Evolutionary conservation across 1,140 invertebrate genomes (phyloP), one percentile per base, ranked within the genome.

Genomic region (Eubasilissa regina): DNA sequence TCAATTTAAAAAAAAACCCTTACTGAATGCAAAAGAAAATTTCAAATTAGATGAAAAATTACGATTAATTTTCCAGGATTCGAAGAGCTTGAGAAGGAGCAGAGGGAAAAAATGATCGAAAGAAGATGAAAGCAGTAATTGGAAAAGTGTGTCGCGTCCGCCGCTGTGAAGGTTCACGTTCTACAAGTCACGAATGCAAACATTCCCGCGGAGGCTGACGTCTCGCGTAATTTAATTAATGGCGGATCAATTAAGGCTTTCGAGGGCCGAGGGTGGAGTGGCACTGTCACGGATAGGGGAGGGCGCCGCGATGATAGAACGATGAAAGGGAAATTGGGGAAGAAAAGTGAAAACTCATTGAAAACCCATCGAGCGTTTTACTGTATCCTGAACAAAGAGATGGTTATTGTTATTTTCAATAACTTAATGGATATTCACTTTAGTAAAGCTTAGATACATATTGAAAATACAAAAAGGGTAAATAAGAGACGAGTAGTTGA

Each of bases 191-290:
- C 66, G 43, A 43, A 44, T 51, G 66, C 44, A 47, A 25, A 10
- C 53, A 25, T 56, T 72, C 51, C 66, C 53, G 51, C 56, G 58
- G 70, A 44, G 72, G 78, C 55, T 79, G 78, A 79, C 78, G 66
- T 68, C 55, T 45, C 78, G 58, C 45, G 48, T 64, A 79, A 79
- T 79, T 79, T 79, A 79, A 79, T 79, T 79, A 79, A 79, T 79
- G 72, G 47, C 68, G 78, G 78, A 79, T 79, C 78, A 79, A 79
- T 79, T 79, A 79, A 75, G 56, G 25, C 19, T 35, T 9, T 21
- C 55, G 60, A n/a, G 60, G 8, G 35, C 13, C 19, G 43, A n/a
- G n/a, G 75, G 58, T 9, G 44, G 62, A 17, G 56, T 45, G 44
- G 70, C 45, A 60, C 13, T 51, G 56, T 45, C 55, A 55, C 58